Percentiles rank a stretch among this genome's conserved stretches.
These are phyloP conservation scores for Melanaphis sacchari DNA, from an alignment of 1,140 invertebrate species.

Conservation along the genomic window DNA sequence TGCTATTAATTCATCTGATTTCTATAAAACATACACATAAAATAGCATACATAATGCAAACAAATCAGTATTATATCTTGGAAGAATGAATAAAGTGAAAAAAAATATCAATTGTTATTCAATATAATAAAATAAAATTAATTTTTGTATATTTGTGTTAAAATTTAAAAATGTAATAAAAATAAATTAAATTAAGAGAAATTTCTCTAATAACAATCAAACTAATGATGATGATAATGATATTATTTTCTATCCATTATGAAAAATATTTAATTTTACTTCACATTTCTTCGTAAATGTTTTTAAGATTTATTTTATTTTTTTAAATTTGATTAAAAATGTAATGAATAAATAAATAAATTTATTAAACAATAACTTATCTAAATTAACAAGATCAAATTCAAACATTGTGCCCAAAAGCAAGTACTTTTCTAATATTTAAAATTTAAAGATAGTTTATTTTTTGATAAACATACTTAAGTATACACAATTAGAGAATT, in stretches of 20 bases:
- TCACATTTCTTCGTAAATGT: background rate
- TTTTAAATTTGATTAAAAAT: background rate
- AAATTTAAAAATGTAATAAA: background rate
- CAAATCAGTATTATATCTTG: background rate
- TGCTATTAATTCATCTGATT: conserved; percentile 37
- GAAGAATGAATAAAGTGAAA: background rate
- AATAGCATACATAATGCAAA: conserved; percentile 8
- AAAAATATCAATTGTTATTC: background rate
- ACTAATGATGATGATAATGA: background rate
- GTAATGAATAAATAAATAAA: background rate
- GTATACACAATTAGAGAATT: too few relatives aligned
- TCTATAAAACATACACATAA: conserved; percentile 50
- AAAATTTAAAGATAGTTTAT: background rate
- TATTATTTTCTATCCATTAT: background rate
- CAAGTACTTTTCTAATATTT: background rate
- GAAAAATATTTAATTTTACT: background rate
- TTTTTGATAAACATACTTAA: background rate
- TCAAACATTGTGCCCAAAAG: background rate
- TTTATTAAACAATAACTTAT: background rate
- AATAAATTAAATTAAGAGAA: background rate
- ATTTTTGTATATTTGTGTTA: background rate
- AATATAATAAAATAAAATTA: background rate
- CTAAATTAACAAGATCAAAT: background rate
- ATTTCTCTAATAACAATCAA: background rate
- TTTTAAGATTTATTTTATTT: too few relatives aligned